Base-by-base conservation (phyloP, 2,888 invertebrate species). In the Cheilosia vulpina region DNA sequence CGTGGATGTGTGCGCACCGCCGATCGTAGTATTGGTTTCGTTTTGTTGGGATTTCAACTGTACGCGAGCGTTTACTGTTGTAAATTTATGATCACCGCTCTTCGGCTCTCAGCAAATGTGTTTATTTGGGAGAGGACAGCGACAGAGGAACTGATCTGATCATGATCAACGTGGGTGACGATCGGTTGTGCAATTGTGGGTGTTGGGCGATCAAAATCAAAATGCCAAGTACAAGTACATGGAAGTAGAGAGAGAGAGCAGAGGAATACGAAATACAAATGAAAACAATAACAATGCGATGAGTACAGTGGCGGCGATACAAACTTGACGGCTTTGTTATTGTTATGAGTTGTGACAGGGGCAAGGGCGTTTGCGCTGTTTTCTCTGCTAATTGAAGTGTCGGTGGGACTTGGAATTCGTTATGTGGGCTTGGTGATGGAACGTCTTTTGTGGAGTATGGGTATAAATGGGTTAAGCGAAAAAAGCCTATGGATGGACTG, bases 81-180 rank as follows among this genome's bases (percentile, higher is more conserved):
- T 62, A 31, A 63, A 43, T 27, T 53, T 24, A 15, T 27, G 38
- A 52, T 66, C 47, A 9, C 43, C 47, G 24, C 21, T 57, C 21
- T 50, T 27, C 53, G 24, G 52, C 71, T 72, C 52, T 63, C 45
- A 57, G 21, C 58, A 11, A 81, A 76, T 19, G 13, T 83, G 73
- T 83, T 83, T 83, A 79, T 69, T 83, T 63, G 73, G 17, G 83
- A 83, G 83, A 83, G 79, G 41, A 55, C 41, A 21, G 27, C 5
- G 27, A 6, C 5, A 27, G 27, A 13, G 7, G 4, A 27, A 15
- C 27, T 24, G 13, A 45, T 17, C 17, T 17, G n/a, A 19, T 4
- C 2, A 5, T 2, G 65, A 65, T 53, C 19, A 34, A 43, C 13
- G 9, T 31, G 13, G 38, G 38, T 15, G 45, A 21, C 34, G 63